Conservation (phyloP, 2,113 vertebrate species). For the Eulacestoma nigropectus region DNA sequence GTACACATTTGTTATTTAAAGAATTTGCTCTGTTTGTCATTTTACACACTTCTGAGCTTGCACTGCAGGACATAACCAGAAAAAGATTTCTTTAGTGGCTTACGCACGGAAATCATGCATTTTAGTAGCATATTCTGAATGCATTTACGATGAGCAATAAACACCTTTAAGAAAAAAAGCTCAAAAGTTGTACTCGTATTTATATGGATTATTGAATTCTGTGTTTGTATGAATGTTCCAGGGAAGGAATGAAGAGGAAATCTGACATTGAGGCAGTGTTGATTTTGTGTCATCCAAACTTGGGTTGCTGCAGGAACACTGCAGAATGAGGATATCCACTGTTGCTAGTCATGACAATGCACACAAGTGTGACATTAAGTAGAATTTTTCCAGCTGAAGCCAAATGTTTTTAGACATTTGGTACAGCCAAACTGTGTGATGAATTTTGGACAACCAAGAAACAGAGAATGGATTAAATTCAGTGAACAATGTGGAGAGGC, state of each 20-base stretch:
- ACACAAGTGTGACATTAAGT: background rate
- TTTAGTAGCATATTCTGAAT: background rate
- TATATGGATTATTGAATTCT: background rate
- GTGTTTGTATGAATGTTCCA: background rate
- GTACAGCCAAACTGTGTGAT: background rate
- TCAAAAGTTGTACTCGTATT: background rate
- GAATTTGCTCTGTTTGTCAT: slow-evolving; percentile 4
- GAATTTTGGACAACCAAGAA: background rate
- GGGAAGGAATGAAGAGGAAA: background rate
- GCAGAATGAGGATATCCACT: background rate
- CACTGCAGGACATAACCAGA: background rate
- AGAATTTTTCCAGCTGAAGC: background rate
- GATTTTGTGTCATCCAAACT: background rate
- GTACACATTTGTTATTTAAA: background rate
- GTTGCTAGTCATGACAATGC: background rate
- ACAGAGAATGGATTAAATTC: background rate
- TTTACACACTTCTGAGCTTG: background rate
- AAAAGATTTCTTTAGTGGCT: background rate
- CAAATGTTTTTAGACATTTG: background rate
- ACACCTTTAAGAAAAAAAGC: background rate
- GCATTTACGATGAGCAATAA: background rate
- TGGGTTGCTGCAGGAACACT: background rate
- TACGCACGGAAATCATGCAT: background rate
- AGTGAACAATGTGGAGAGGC: background rate
- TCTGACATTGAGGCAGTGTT: background rate